A percentile compares a stretch with the other conserved stretches of the same genome.
phyloP scores from a whole-genome alignment of 2,888 invertebrate genomes.

The Coelopa pilipes region DNA sequence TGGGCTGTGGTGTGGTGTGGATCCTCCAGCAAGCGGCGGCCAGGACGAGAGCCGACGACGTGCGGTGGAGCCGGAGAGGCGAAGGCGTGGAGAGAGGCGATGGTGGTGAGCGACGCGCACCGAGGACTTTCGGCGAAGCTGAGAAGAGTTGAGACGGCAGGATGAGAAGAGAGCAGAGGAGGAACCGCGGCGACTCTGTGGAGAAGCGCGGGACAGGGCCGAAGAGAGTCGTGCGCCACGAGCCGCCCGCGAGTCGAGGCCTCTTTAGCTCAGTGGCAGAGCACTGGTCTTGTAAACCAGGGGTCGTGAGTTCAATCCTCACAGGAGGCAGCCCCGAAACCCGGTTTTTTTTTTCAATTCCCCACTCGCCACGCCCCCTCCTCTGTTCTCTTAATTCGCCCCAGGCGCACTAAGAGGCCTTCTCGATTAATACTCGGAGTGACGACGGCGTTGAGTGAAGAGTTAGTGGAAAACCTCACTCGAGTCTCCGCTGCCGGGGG shows the following conservation, averaged over 20 bases:
- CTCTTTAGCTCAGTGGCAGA: slow-evolving; percentile 54
- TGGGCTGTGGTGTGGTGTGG: too few relatives aligned
- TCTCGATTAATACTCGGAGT: too few relatives aligned
- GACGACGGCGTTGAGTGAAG: background rate
- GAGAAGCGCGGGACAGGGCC: background rate
- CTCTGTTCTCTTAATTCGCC: too few relatives aligned
- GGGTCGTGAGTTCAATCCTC: slow-evolving; percentile 54
- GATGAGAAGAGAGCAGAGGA: background rate
- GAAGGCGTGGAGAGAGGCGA: too few relatives aligned
- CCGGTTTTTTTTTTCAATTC: background rate
- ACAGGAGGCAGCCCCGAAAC: slow-evolving; percentile 46
- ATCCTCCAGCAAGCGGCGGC: too few relatives aligned
- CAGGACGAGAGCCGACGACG: too few relatives aligned
- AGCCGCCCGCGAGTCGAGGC: slow-evolving; percentile 29
- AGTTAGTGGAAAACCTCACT: background rate
- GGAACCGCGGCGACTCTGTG: background rate
- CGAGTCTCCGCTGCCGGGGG: too few relatives aligned
- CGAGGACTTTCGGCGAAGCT: too few relatives aligned
- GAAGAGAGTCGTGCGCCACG: background rate
- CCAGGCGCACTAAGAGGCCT: background rate
- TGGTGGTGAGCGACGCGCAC: too few relatives aligned
- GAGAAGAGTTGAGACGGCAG: background rate
- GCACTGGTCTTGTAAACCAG: slow-evolving; percentile 54
- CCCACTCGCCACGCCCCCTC: too few relatives aligned
- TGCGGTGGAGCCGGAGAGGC: too few relatives aligned